phyloP scores from a whole-genome alignment of 2,797 vertebrate genomes.

The Neosilurus hyrtlii region DNA sequence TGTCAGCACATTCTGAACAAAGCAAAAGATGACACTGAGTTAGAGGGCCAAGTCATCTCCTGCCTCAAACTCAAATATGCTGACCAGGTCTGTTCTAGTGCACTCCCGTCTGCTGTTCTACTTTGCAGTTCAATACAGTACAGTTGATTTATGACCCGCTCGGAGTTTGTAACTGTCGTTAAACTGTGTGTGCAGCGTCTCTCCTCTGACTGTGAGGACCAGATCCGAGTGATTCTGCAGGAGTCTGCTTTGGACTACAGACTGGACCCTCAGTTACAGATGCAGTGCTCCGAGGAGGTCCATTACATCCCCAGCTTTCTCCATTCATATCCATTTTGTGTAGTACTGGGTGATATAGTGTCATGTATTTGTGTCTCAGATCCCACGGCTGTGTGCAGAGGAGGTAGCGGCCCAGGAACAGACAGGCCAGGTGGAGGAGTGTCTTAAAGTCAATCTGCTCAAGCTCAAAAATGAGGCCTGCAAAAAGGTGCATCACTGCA shows the following conservation, averaged over 20 bases:
- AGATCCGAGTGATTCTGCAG: constrained; percentile 92
- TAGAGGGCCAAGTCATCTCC: constrained; percentile 93
- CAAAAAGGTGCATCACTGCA: constrained; percentile 82
- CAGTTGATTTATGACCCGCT: not conserved
- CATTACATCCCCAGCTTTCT: constrained; percentile 11
- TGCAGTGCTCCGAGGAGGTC: constrained; percentile 93
- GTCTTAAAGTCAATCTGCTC: constrained; percentile 92
- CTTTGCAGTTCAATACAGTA: not conserved
- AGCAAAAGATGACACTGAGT: constrained; percentile 86
- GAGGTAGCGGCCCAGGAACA: constrained; percentile 96
- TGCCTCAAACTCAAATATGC: constrained; percentile 96
- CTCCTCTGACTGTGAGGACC: constrained; percentile 95
- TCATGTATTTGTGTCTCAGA: constrained; percentile 67
- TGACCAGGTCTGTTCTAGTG: constrained; percentile 84
- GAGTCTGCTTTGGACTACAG: constrained; percentile 96
- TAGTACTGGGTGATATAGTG: not conserved
- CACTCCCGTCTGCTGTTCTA: not conserved
- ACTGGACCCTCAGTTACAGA: constrained; percentile 94
- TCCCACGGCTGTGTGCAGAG: constrained; percentile 86
- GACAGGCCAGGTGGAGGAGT: constrained; percentile 96
- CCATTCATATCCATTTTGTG: not conserved
- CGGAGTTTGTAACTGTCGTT: not conserved
- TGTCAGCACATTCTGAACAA: constrained; percentile 87
- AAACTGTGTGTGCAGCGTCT: constrained; percentile 75
- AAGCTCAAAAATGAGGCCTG: constrained; percentile 89